These are phyloP conservation scores for Phocides pigmalion DNA, from an alignment of 1,140 invertebrate species.

Conservation along the genomic window DNA sequence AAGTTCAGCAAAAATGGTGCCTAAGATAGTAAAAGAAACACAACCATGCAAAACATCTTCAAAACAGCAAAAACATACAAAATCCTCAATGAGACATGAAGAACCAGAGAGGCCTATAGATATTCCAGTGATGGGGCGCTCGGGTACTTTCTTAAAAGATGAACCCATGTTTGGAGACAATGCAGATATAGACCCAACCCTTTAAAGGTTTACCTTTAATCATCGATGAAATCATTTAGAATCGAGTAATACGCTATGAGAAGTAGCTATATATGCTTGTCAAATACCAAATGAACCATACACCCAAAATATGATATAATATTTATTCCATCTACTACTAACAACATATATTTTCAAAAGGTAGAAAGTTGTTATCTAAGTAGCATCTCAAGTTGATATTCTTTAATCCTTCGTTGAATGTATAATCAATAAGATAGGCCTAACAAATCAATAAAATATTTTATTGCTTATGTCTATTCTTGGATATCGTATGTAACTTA, in stretches of 20 bases:
- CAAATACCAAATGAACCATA: too few species aligned
- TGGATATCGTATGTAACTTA: neutral
- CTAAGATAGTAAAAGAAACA: slow-evolving; percentile 50
- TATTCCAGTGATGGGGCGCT: slow-evolving; percentile 82
- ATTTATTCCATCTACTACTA: too few species aligned
- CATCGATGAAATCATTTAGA: too few species aligned
- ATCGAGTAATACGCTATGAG: too few species aligned
- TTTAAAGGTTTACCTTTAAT: neutral
- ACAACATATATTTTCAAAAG: too few species aligned
- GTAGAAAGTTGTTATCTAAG: neutral
- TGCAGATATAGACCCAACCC: slow-evolving; percentile 46
- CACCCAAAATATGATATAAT: too few species aligned
- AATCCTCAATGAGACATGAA: slow-evolving; percentile 30
- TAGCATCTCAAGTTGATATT: neutral
- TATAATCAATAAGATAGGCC: slow-evolving; percentile 32
- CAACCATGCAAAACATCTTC: slow-evolving; percentile 25
- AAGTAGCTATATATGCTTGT: too few species aligned
- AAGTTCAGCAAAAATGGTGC: slow-evolving; percentile 69
- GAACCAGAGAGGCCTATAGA: slow-evolving; percentile 38
- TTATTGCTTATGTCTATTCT: slow-evolving; percentile 1
- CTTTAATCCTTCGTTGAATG: neutral
- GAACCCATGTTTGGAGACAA: slow-evolving; percentile 79
- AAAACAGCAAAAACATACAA: slow-evolving; percentile 13
- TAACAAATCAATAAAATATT: slow-evolving; percentile 31
- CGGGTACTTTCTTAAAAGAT: slow-evolving; percentile 90